Percentiles rank a stretch among this genome's conserved stretches.
phyloP scores from a whole-genome alignment of 1,140 invertebrate species.

The Nautilus pompilius region DNA sequence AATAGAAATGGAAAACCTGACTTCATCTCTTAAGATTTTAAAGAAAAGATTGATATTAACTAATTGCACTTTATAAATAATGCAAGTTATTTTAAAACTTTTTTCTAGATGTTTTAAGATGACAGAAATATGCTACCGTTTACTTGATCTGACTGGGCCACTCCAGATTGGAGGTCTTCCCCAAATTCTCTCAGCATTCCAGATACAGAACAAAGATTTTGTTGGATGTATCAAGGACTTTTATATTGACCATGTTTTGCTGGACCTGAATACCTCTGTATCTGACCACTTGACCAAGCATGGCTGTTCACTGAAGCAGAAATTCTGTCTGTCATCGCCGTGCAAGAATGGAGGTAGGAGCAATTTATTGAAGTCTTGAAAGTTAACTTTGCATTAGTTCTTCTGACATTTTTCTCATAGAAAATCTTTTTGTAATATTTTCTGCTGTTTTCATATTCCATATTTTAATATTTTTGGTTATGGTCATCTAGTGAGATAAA shows the following conservation, averaged over 20 bases:
- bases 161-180: conserved; percentile 92
- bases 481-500: no score
- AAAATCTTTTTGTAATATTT: no score
- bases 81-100: no score
- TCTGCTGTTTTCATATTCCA: no score
- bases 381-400: neutral
- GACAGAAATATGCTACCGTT: conserved; percentile 90
- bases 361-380: neutral
- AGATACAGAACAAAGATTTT: conserved; percentile 79
- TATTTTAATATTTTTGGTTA: no score
- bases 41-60: no score
- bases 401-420: no score
- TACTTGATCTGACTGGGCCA: conserved; percentile 92
- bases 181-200: conserved; percentile 70
- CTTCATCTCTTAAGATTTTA: no score
- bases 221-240: conserved; percentile 89
- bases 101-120: conserved; percentile 68
- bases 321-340: conserved; percentile 76
- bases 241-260: conserved; percentile 79
- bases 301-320: conserved; percentile 82
- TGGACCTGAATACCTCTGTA: conserved; percentile 87
- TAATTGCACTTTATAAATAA: no score
- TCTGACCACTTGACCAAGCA: conserved; percentile 83
- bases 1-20: no score
- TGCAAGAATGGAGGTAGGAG: conserved; percentile 74